A percentile compares a stretch with the other conserved stretches of the same genome.
Conservation (phyloP, 2,113 vertebrate genomes). For the Aleadryas rufinucha region DNA sequence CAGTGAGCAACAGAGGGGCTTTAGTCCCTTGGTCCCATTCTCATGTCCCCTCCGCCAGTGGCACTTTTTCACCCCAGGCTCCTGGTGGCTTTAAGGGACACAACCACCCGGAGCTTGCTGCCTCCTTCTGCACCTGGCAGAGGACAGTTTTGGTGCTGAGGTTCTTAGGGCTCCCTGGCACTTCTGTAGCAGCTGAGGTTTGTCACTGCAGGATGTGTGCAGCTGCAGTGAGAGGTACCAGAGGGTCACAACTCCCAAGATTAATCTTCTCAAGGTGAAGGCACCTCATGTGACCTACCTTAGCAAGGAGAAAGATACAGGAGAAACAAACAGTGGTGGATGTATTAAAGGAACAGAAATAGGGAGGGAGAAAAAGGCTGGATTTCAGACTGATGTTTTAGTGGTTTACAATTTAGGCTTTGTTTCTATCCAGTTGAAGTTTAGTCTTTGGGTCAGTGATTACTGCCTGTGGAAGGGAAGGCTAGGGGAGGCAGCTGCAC, state of each 20-base stretch:
- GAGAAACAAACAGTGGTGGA: not conserved
- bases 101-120: not conserved
- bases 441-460: not conserved
- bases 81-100: not conserved
- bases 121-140: not conserved
- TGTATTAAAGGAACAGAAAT: not conserved
- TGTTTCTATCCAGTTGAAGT: not conserved
- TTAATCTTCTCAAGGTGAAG: not conserved
- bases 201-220: not conserved
- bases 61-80: not conserved
- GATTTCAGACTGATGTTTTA: not conserved
- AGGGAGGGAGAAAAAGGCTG: not conserved
- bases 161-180: rapidly evolving
- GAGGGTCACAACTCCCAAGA: not conserved
- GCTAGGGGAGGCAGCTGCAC: not conserved
- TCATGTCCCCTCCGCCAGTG: not conserved
- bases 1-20: not conserved
- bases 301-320: not conserved
- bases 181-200: not conserved
- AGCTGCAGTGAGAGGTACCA: rapidly evolving
- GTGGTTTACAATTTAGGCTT: not conserved
- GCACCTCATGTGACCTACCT: not conserved
- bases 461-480: not conserved
- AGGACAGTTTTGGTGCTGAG: not conserved
- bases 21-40: not conserved